A percentile compares a stretch with the other conserved stretches of the same genome.
These are phyloP conservation scores for Limnephilus rhombicus DNA, from an alignment of 2,888 invertebrate species.

Conservation along the genomic window DNA sequence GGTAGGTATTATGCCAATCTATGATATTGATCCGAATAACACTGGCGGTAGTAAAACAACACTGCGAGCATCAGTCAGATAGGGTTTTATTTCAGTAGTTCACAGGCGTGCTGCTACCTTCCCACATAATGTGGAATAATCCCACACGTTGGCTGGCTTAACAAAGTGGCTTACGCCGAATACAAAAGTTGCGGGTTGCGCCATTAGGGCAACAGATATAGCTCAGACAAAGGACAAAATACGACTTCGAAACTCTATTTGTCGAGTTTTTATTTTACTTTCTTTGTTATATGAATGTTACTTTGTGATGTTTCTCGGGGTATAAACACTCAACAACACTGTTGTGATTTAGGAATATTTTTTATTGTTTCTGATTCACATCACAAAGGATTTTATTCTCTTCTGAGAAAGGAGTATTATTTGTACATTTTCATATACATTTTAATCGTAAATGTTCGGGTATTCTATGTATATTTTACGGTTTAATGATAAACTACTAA, in stretches of 20 bases:
- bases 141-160: conserved; percentile 9
- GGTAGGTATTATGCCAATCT: no score
- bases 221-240: not conserved
- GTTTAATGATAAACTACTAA: not conserved
- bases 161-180: conserved; percentile 7
- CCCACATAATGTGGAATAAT: not conserved
- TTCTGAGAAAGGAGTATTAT: not conserved
- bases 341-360: not conserved
- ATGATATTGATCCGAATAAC: not conserved
- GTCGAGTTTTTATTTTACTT: conserved; percentile 14
- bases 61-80: not conserved
- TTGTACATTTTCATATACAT: not conserved
- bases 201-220: conserved; percentile 2
- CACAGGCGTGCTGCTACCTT: not conserved
- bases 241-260: conserved; percentile 10
- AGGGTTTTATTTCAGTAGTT: not conserved
- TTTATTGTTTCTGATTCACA: not conserved
- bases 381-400: not conserved
- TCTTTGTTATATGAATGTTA: not conserved
- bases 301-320: not conserved
- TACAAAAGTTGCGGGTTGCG: conserved; percentile 13
- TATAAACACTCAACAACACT: not conserved
- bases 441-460: no score
- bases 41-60: not conserved
- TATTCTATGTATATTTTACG: not conserved